Evolutionary conservation across 2,888 invertebrate genomes (phyloP).

Genomic region (Zaprionus bogoriensis): DNA sequence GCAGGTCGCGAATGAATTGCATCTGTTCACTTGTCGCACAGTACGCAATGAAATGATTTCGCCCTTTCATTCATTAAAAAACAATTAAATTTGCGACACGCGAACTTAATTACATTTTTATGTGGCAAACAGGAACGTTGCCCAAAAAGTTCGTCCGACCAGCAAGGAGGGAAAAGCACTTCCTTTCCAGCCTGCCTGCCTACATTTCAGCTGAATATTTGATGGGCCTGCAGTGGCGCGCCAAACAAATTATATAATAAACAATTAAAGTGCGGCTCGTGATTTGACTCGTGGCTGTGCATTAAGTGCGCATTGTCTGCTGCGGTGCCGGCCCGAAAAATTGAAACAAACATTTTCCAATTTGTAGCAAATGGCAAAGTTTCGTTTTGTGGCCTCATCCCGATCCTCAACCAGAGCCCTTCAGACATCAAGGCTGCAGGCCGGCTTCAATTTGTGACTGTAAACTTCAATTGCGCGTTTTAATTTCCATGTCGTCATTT

Average conservation of each 20-base stretch:
- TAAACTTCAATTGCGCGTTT: slow-evolving; percentile 78
- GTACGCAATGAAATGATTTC: slow-evolving; percentile 47
- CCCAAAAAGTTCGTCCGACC: slow-evolving; percentile 26
- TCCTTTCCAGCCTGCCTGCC: too few species aligned
- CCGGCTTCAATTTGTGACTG: slow-evolving; percentile 54
- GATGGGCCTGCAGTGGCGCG: slow-evolving; percentile 36
- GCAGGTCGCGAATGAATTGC: slow-evolving; percentile 16
- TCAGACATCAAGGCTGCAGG: slow-evolving; percentile 13
- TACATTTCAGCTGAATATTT: slow-evolving; percentile 52
- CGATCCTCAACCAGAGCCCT: neutral
- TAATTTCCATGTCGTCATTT: slow-evolving; percentile 66
- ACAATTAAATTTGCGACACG: slow-evolving; percentile 78
- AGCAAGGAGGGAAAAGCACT: too few species aligned
- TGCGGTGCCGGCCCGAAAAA: neutral
- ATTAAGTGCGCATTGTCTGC: slow-evolving; percentile 60
- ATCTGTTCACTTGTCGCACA: slow-evolving; percentile 6
- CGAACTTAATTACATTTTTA: slow-evolving; percentile 79
- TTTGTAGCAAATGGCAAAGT: slow-evolving; percentile 63
- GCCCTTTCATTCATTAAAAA: slow-evolving; percentile 77
- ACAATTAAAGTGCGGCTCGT: slow-evolving; percentile 63
- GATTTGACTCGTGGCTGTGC: slow-evolving; percentile 46
- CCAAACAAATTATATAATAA: slow-evolving; percentile 58
- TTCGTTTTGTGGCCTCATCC: slow-evolving; percentile 41
- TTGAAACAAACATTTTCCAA: slow-evolving; percentile 45
- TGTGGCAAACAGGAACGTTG: slow-evolving; percentile 43